phyloP scores from a whole-genome alignment of 2,113 vertebrate species.

The Phaetusa simplex region DNA sequence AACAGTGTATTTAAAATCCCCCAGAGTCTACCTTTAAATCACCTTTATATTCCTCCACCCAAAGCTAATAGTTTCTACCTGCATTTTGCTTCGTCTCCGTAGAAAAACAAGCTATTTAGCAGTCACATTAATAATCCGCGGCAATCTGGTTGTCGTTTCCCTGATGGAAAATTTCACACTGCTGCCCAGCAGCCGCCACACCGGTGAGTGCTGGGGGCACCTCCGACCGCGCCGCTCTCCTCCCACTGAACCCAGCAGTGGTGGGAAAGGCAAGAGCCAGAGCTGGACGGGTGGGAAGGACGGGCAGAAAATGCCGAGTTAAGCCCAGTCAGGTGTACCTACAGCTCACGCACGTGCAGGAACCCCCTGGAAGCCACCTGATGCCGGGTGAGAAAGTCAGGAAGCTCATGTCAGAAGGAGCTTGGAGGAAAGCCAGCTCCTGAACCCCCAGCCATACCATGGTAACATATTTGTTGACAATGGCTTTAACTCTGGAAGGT shows the following conservation, averaged over 20 bases:
- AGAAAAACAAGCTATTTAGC: slow-evolving; percentile 56
- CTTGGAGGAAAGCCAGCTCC: background rate
- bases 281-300: background rate
- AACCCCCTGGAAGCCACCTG: background rate
- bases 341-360: background rate
- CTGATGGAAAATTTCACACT: slow-evolving; percentile 49
- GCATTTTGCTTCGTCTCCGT: slow-evolving; percentile 32
- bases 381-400: background rate
- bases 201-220: background rate
- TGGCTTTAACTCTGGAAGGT: background rate
- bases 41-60: slow-evolving; percentile 27
- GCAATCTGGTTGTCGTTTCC: slow-evolving; percentile 45
- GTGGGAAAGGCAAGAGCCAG: background rate
- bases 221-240: background rate
- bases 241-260: background rate
- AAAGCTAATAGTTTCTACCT: slow-evolving; percentile 53
- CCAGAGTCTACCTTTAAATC: slow-evolving; percentile 1
- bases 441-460: background rate
- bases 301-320: background rate
- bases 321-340: background rate
- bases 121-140: slow-evolving; percentile 35
- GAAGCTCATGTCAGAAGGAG: background rate
- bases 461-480: background rate
- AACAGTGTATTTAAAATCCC: slow-evolving; percentile 41
- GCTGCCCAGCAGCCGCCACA: background rate